Percentiles rank a stretch among this genome's conserved stretches.
phyloP scores from a whole-genome alignment of 1,140 invertebrate genomes.

The Drusus annulatus region DNA sequence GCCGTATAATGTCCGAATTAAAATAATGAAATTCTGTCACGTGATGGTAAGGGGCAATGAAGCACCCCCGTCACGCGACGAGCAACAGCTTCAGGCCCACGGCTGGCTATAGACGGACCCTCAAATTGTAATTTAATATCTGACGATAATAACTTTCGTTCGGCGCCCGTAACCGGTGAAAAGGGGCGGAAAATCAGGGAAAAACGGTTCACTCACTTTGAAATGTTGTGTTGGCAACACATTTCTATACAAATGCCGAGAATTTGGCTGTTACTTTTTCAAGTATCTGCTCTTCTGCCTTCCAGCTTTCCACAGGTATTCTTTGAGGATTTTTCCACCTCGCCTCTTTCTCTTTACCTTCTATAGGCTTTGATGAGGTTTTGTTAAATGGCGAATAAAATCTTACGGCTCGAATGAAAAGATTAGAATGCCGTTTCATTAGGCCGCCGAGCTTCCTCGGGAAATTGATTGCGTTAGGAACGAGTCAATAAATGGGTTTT shows the following conservation, averaged over 20 bases:
- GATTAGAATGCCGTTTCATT: constrained; percentile 32
- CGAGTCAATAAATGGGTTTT: constrained; percentile 12
- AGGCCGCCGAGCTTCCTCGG: constrained; percentile 14
- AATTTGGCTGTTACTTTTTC: constrained; percentile 11
- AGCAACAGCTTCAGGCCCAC: constrained; percentile 16
- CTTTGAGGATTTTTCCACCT: constrained; percentile 19
- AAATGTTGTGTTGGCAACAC: constrained; percentile 27
- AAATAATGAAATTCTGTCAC: constrained; percentile 39
- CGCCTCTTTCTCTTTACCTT: neutral
- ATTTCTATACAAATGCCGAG: constrained; percentile 25
- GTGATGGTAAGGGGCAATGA: neutral
- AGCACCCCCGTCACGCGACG: neutral
- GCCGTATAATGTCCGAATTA: constrained; percentile 28
- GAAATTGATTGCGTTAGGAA: constrained; percentile 33
- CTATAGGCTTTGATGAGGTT: constrained; percentile 28
- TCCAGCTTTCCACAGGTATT: constrained; percentile 5
- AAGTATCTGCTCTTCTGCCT: neutral
- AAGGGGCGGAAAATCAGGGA: neutral
- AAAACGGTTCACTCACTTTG: constrained; percentile 16
- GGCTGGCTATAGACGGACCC: constrained; percentile 16
- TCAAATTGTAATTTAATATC: constrained; percentile 45
- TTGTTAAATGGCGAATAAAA: constrained; percentile 29
- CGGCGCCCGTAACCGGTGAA: constrained; percentile 7
- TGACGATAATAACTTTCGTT: constrained; percentile 42
- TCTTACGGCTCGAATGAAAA: constrained; percentile 24